Percentiles rank a stretch among this genome's conserved stretches.
Conservation (phyloP, 1,140 invertebrate species). For the Drosophila grimshawi region DNA sequence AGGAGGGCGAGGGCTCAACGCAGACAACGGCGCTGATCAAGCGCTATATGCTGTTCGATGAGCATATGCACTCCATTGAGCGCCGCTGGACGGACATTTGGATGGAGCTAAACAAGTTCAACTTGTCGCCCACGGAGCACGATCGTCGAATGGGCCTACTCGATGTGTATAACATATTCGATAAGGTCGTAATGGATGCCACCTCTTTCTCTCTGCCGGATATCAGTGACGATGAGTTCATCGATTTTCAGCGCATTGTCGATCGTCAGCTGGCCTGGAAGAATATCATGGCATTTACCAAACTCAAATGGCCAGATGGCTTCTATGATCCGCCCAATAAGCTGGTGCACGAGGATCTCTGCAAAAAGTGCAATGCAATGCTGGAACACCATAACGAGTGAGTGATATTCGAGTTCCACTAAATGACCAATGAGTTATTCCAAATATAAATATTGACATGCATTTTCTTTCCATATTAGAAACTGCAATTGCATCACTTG, state of each 20-base stretch:
- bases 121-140: constrained; percentile 77
- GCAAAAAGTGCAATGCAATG: constrained; percentile 77
- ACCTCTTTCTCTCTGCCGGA: constrained; percentile 77
- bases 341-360: constrained; percentile 73
- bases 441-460: not conserved
- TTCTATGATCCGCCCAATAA: constrained; percentile 81
- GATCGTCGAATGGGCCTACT: constrained; percentile 73
- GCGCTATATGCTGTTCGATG: constrained; percentile 81
- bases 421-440: not conserved
- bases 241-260: constrained; percentile 77
- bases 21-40: constrained; percentile 74
- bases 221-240: constrained; percentile 77
- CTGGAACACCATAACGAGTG: constrained; percentile 80
- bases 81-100: constrained; percentile 81
- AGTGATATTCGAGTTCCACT: constrained; percentile 26
- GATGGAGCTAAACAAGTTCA: constrained; percentile 79
- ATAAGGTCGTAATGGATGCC: constrained; percentile 80
- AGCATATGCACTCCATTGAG: constrained; percentile 82
- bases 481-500: constrained; percentile 84
- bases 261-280: constrained; percentile 82
- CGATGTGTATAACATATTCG: constrained; percentile 82
- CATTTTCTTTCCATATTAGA: constrained; percentile 30
- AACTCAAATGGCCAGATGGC: constrained; percentile 79
- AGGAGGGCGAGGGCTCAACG: constrained; percentile 68
- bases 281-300: constrained; percentile 82